phyloP scores from a whole-genome alignment of 1,140 invertebrate species.

The Drosophila takahashii region DNA sequence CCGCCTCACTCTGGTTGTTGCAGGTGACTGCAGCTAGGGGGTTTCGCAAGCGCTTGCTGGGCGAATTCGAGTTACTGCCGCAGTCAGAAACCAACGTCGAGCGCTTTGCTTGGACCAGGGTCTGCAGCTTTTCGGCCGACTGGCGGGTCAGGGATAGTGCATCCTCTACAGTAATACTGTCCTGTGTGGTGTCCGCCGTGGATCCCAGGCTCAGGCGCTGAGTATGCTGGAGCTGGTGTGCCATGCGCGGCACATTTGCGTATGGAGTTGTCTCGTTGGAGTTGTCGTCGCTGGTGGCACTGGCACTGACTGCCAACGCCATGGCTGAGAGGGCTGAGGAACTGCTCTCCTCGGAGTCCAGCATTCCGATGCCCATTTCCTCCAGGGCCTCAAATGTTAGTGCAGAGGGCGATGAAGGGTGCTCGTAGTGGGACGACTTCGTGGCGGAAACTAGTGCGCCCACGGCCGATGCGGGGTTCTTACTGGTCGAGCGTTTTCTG shows the following conservation, averaged over 20 bases:
- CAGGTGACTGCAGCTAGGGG: slow-evolving; percentile 66
- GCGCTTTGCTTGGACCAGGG: slow-evolving; percentile 50
- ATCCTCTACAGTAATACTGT: slow-evolving; percentile 53
- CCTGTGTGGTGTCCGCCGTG: slow-evolving; percentile 49
- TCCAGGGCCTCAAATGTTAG: slow-evolving; percentile 74
- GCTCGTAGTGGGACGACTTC: slow-evolving; percentile 63
- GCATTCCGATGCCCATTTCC: slow-evolving; percentile 83
- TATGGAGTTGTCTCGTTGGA: slow-evolving; percentile 77
- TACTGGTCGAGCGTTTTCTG: slow-evolving; percentile 74
- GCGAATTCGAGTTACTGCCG: slow-evolving; percentile 68
- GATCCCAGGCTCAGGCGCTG: slow-evolving; percentile 51
- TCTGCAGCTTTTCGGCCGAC: slow-evolving; percentile 44
- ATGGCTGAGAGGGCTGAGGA: slow-evolving; percentile 76
- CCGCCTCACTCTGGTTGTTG: slow-evolving; percentile 25
- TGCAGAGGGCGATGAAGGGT: slow-evolving; percentile 66
- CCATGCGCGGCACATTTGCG: slow-evolving; percentile 58
- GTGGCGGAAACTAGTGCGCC: slow-evolving; percentile 21
- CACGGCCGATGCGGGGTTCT: slow-evolving; percentile 21
- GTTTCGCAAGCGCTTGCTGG: slow-evolving; percentile 69
- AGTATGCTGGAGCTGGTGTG: slow-evolving; percentile 66
- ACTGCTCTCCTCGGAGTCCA: slow-evolving; percentile 83
- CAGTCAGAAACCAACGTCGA: slow-evolving; percentile 30
- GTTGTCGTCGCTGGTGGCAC: slow-evolving; percentile 76
- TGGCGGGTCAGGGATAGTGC: slow-evolving; percentile 11
- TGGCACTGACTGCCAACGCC: slow-evolving; percentile 58